Base-by-base conservation (phyloP, 23 tunicate genomes). In the Botrylloides violaceus region DNA sequence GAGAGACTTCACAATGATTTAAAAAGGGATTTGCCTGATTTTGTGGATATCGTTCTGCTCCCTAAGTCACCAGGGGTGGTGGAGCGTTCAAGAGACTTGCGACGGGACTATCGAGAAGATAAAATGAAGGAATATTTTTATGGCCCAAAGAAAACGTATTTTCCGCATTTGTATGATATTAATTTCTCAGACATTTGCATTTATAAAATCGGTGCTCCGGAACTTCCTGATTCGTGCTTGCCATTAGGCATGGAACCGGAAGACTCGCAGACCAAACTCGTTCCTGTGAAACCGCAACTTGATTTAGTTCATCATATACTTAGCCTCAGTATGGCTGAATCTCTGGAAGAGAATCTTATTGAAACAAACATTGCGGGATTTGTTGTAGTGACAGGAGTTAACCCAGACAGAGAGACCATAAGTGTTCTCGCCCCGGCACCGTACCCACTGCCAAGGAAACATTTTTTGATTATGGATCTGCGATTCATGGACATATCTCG, bases 311-410 rank as follows among this genome's bases (percentile, higher is more conserved):
- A 90, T 38, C 98, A 90, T 66, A 83, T 90, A 5, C 58, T 90
- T 12, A 83, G 90, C 34, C 39, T 90, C 0, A 83, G 85, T 57
- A 90, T 83, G 90, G 98, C 98, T 12, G 98, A 90, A 73, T 79
- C 98, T 4, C 66, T 90, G 49, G 98, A 83, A 31, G 98, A 90
- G 61, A 79, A 83, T 43, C 63, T 90, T 48, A 76, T 79, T 34
- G 98, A 90, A 70, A 90, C 98, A 3, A 90, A 90, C 56, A 90
- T 90, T 6, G 90, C 90, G 9, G 98, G 98, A 0, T 90, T 90
- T 78, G 90, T 90, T 36, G 90, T 83, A 19, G 98, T 90, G 0
- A 90, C 90, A 7, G 81, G 70, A 59, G 96, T 88, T 28, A 80
- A 88, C 34, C 59, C 82, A 1, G 96, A 88, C 1, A 72, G 43